These are phyloP conservation scores for Trinorchestia longiramus DNA, from an alignment of 1,140 invertebrate species.

Conservation along the genomic window DNA sequence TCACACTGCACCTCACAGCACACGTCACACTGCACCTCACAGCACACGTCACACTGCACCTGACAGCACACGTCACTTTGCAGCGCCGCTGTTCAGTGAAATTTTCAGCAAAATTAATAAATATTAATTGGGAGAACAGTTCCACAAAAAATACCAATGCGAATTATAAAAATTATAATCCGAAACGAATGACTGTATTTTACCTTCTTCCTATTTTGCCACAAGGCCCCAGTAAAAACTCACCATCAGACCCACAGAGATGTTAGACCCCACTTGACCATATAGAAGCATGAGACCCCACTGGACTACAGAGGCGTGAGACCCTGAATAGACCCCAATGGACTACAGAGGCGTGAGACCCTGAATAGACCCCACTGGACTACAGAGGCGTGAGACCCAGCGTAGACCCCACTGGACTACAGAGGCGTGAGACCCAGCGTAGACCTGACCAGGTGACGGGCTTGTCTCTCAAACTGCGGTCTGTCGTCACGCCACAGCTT, in stretches of 20 bases:
- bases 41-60: too few relatives aligned
- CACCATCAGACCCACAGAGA: not conserved
- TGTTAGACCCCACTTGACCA: not conserved
- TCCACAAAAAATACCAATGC: too few relatives aligned
- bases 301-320: conserved; percentile 71
- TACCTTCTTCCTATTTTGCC: too few relatives aligned
- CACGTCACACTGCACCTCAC: too few relatives aligned
- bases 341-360: conserved; percentile 74
- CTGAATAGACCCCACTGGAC: conserved; percentile 91
- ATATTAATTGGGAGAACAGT: too few relatives aligned
- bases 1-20: too few relatives aligned
- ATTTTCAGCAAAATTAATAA: too few relatives aligned
- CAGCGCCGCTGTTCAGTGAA: too few relatives aligned
- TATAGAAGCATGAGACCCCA: not conserved
- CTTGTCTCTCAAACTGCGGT: conserved; percentile 83
- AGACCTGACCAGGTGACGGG: conserved; percentile 87
- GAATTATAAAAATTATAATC: too few relatives aligned
- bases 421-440: conserved; percentile 80
- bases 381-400: conserved; percentile 77
- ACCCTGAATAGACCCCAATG: conserved; percentile 92
- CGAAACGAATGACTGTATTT: too few relatives aligned
- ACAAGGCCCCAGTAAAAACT: not conserved
- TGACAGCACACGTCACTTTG: too few relatives aligned
- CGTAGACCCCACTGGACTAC: conserved; percentile 86
- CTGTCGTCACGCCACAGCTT: conserved; percentile 99